Percentiles rank a stretch among this genome's conserved stretches.
phyloP scores from a whole-genome alignment of 2,797 vertebrate species.

The Clarias platycephalus region DNA sequence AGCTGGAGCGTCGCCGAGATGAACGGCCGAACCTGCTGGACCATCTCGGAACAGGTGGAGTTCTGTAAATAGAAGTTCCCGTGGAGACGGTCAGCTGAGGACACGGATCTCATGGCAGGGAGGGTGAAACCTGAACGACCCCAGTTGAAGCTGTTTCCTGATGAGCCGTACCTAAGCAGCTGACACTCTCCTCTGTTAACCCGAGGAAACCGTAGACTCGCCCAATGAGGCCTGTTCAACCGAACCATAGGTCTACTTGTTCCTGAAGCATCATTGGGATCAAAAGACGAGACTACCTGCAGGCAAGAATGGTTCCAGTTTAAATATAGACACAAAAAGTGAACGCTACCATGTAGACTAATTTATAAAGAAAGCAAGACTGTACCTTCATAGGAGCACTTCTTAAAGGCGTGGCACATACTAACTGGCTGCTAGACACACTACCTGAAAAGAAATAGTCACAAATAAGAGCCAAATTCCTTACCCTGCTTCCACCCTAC shows the following conservation, averaged over 20 bases:
- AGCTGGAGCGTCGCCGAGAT: not conserved
- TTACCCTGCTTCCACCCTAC: not conserved
- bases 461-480: conserved; percentile 1
- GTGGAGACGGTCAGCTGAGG: not conserved
- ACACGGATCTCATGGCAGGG: conserved; percentile 34
- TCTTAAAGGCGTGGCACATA: conserved; percentile 29
- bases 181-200: conserved; percentile 26
- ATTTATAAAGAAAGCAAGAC: not conserved
- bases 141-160: conserved; percentile 25
- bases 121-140: conserved; percentile 48
- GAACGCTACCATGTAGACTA: too few species aligned
- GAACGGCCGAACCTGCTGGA: not conserved
- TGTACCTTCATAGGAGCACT: conserved; percentile 45
- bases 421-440: conserved; percentile 39
- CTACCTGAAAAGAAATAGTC: conserved; percentile 25
- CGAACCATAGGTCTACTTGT: conserved; percentile 50
- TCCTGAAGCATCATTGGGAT: conserved; percentile 9
- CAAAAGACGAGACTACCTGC: not conserved
- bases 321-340: not conserved
- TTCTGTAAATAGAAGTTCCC: conserved; percentile 19
- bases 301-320: conserved; percentile 21
- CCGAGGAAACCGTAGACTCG: conserved; percentile 33
- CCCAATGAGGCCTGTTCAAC: conserved; percentile 60
- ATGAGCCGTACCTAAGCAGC: conserved; percentile 16
- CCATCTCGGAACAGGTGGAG: conserved; percentile 55